phyloP scores from a whole-genome alignment of 2,888 invertebrate genomes.

The Lepidocyrtinus sp. region DNA sequence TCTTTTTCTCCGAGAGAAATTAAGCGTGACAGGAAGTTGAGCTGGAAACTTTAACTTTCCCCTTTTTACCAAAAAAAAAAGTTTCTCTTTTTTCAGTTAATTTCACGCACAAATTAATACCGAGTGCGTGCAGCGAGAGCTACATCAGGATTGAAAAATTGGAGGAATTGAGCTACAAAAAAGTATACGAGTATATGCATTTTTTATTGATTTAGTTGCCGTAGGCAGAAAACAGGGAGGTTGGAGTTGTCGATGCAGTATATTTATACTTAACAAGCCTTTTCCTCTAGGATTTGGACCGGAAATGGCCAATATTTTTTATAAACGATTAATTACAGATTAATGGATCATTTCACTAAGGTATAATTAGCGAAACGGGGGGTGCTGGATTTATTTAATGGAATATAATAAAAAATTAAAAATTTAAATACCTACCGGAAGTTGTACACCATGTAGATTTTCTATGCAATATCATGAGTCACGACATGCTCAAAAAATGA shows the following conservation, averaged over 20 bases:
- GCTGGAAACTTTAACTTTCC: slow-evolving; percentile 19
- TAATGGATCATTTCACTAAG: not conserved
- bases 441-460: too few species aligned
- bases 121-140: not conserved
- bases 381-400: too few species aligned
- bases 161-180: not conserved
- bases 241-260: too few species aligned
- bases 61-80: not conserved
- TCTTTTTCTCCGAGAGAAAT: slow-evolving; percentile 29
- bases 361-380: too few species aligned
- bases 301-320: not conserved
- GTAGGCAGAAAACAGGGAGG: too few species aligned
- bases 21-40: slow-evolving; percentile 47
- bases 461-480: too few species aligned
- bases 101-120: slow-evolving; percentile 40
- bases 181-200: too few species aligned
- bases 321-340: not conserved
- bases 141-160: not conserved
- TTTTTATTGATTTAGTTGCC: slow-evolving; percentile 9
- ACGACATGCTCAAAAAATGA: too few species aligned
- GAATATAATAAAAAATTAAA: too few species aligned
- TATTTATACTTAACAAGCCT: too few species aligned
- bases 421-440: too few species aligned
- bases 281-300: not conserved
- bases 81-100: slow-evolving; percentile 27